A percentile compares a stretch with the other conserved stretches of the same genome.
phyloP scores from a whole-genome alignment of 2,888 invertebrate genomes.

The Cylloceria caligata region DNA sequence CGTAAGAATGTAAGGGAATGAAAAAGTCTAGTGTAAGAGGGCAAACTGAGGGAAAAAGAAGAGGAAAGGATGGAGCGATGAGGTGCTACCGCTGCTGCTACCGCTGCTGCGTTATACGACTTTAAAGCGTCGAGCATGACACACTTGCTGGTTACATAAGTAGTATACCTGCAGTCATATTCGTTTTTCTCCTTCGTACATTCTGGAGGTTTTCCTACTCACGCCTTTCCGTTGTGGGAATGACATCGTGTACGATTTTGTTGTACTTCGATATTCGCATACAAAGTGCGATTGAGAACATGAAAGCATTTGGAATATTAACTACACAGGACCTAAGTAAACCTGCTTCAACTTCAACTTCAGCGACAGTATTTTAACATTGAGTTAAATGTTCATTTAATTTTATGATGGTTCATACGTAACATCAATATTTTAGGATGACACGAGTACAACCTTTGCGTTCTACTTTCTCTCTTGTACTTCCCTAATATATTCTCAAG shows the following conservation, averaged over 20 bases:
- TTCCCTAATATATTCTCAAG: slow-evolving; percentile 51
- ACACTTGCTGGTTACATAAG: slow-evolving; percentile 56
- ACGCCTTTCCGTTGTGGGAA: slow-evolving; percentile 5
- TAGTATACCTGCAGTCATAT: slow-evolving; percentile 15
- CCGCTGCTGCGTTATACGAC: slow-evolving; percentile 30
- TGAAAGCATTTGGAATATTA: background rate
- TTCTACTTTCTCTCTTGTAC: slow-evolving; percentile 9
- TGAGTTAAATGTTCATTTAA: background rate
- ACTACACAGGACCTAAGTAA: slow-evolving; percentile 1
- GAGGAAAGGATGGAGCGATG: slow-evolving; percentile 39
- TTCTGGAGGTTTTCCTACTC: slow-evolving; percentile 11
- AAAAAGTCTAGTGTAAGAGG: slow-evolving; percentile 43
- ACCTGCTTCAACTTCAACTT: slow-evolving; percentile 1
- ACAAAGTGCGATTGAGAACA: background rate
- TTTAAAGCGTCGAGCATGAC: slow-evolving; percentile 59
- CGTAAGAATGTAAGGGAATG: slow-evolving; percentile 62
- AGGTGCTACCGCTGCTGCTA: slow-evolving; percentile 35
- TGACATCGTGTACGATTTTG: slow-evolving; percentile 32
- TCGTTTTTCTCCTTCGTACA: slow-evolving; percentile 35
- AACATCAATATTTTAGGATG: slow-evolving; percentile 8
- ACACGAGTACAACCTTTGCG: background rate
- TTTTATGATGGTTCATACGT: too few relatives aligned
- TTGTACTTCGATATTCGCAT: background rate
- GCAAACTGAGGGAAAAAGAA: slow-evolving; percentile 31
- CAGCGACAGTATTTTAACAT: slow-evolving; percentile 27